Evolutionary conservation across 1,140 invertebrate genomes (phyloP).

Genomic region (Cecropterus lyciades): DNA sequence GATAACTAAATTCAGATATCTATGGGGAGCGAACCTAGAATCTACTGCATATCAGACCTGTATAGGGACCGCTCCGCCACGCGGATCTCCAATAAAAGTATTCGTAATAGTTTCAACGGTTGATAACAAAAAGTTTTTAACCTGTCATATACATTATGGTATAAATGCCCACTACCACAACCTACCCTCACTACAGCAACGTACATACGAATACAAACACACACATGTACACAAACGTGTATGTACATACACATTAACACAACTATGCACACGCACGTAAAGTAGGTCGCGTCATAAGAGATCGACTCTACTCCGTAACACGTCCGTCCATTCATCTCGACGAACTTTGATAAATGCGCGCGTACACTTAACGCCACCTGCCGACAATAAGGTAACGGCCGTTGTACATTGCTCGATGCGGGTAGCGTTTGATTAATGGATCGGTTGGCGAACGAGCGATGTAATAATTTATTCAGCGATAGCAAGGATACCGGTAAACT

Average conservation of each 20-base stretch:
- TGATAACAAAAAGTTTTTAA: too few species aligned
- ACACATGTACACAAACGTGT: background rate
- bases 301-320: constrained; percentile 27
- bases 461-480: constrained; percentile 31
- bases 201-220: too few species aligned
- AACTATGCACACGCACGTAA: background rate
- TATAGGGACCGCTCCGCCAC: too few species aligned
- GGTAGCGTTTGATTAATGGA: constrained; percentile 32
- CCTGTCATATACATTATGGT: too few species aligned
- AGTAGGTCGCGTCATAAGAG: constrained; percentile 27
- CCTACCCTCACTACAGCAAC: too few species aligned
- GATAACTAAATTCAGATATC: too few species aligned
- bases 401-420: constrained; percentile 36
- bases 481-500: constrained; percentile 1
- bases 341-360: constrained; percentile 31
- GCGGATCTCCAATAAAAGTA: too few species aligned
- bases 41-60: too few species aligned
- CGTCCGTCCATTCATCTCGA: constrained; percentile 32
- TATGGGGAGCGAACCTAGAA: too few species aligned
- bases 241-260: background rate
- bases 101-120: too few species aligned
- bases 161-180: too few species aligned
- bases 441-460: constrained; percentile 29
- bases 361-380: constrained; percentile 24
- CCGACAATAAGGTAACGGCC: constrained; percentile 27